Evolutionary conservation across 1,140 invertebrate genomes (phyloP).

Genomic region (Drosophila nigromelanica): DNA sequence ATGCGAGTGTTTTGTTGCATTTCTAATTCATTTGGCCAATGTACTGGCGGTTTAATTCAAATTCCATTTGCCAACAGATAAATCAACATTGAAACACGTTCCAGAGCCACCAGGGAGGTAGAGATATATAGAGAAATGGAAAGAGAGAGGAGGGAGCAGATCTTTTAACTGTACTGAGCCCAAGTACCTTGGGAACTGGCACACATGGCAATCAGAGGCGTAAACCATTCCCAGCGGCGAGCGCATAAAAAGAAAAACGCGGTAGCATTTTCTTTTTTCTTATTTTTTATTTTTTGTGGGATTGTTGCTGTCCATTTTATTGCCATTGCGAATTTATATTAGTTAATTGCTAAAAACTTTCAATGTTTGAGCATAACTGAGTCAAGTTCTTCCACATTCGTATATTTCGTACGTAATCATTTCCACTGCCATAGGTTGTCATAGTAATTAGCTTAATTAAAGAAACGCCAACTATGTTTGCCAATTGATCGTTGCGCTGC

Average conservation of each 20-base stretch:
- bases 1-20: constrained; percentile 6
- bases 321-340: constrained; percentile 12
- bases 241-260: constrained; percentile 15
- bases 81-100: constrained; percentile 22
- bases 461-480: constrained; percentile 30
- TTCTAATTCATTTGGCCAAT: constrained; percentile 38
- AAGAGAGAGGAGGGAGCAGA: background rate
- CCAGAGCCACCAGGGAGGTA: background rate
- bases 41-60: constrained; percentile 15
- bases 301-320: constrained; percentile 37
- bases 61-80: constrained; percentile 21
- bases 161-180: constrained; percentile 7
- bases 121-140: background rate
- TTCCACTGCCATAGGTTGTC: constrained; percentile 6
- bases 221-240: constrained; percentile 37
- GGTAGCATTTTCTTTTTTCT: constrained; percentile 6
- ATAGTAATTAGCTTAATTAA: constrained; percentile 61
- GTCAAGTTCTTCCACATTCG: constrained; percentile 9
- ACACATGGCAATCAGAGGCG: constrained; percentile 47
- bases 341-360: constrained; percentile 1
- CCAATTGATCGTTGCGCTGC: constrained; percentile 22
- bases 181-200: constrained; percentile 45
- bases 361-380: constrained; percentile 3
- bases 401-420: background rate
- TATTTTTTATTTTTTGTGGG: constrained; percentile 12